Evolutionary conservation across 2,113 vertebrate genomes (phyloP).

Genomic region (Tragulus kanchil): DNA sequence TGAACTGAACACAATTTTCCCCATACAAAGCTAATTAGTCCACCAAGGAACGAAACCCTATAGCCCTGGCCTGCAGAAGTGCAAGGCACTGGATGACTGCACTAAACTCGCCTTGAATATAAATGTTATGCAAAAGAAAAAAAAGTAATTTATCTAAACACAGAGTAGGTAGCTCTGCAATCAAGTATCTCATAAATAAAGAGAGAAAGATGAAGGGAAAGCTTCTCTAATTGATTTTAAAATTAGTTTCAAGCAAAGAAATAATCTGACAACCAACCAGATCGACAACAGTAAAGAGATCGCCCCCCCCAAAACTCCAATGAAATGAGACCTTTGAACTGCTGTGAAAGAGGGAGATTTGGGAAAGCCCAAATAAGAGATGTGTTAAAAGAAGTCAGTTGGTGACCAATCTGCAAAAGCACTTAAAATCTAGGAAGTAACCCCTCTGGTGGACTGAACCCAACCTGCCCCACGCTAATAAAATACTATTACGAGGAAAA

Average conservation of each 20-base stretch:
- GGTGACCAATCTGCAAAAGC: slow-evolving; percentile 41
- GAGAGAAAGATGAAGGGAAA: slow-evolving; percentile 78
- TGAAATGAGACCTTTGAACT: slow-evolving; percentile 55
- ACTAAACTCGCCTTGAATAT: slow-evolving; percentile 70
- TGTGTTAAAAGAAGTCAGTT: slow-evolving; percentile 51
- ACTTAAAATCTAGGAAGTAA: slow-evolving; percentile 69
- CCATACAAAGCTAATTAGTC: slow-evolving; percentile 72
- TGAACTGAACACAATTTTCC: slow-evolving; percentile 55
- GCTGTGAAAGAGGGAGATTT: background rate
- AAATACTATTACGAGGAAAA: background rate
- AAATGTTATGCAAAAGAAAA: slow-evolving; percentile 66
- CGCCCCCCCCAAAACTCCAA: slow-evolving; percentile 36
- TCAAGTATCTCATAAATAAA: slow-evolving; percentile 83
- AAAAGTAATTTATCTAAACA: slow-evolving; percentile 76
- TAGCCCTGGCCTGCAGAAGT: slow-evolving; percentile 58
- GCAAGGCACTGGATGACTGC: slow-evolving; percentile 53
- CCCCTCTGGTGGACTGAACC: slow-evolving; percentile 40
- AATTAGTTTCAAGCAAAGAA: slow-evolving; percentile 81
- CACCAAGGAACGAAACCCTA: slow-evolving; percentile 73
- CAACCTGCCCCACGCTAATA: background rate
- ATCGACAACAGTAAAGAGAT: slow-evolving; percentile 43
- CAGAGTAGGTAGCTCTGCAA: slow-evolving; percentile 80
- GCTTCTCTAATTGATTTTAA: slow-evolving; percentile 82
- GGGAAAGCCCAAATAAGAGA: slow-evolving; percentile 33
- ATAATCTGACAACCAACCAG: slow-evolving; percentile 82